Evolutionary conservation across 2,888 invertebrate genomes (phyloP), one percentile per base, ranked within the genome.

Genomic region (Cataglyphis cursor): DNA sequence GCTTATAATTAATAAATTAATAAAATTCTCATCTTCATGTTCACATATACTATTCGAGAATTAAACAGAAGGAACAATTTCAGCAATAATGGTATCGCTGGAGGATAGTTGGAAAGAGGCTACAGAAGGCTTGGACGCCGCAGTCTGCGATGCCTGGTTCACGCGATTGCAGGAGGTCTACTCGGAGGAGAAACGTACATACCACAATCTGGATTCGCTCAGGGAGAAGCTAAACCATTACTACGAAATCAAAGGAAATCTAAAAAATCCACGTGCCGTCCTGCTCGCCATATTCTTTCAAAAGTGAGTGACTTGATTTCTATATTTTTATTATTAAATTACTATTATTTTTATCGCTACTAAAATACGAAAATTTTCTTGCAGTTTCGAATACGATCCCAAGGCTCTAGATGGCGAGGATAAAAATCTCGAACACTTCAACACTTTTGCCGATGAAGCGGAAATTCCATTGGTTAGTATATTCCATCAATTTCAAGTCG

Each of bases 361-460:
- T 24, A 15, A 82, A 38, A 75, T 54, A 31, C 18, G 10, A 82
- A 83, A 83, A 78, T 85, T 75, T 10, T 80, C 24, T 92, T 95
- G 81, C 92, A 96, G 96, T 89, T 95, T 96, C 84, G 95, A 96
- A 85, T 96, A 96, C 91, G 96, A 96, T 91, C 96, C 96, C 5
- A 95, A 95, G 89, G 95, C 95, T 54, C 92, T 95, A 72, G 96
- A 96, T 85, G 96, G 95, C 86, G 96, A 96, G 85, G 95, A 95
- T 85, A 95, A 95, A 88, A 96, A 96, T 91, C 93, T 96, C 21
- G 95, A 96, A 73, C 93, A 95, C 84, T 96, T 96, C 89, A 94
- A 94, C 82, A 92, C 94, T 81, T 96, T 96, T 93, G 95, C 95
- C 31, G 92, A 95, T 62, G 96, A 96, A 89, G 95, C 95, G 72